A percentile compares a stretch with the other conserved stretches of the same genome.
Conservation (phyloP, 2,113 vertebrate genomes). For the Australoheros scitulus region DNA sequence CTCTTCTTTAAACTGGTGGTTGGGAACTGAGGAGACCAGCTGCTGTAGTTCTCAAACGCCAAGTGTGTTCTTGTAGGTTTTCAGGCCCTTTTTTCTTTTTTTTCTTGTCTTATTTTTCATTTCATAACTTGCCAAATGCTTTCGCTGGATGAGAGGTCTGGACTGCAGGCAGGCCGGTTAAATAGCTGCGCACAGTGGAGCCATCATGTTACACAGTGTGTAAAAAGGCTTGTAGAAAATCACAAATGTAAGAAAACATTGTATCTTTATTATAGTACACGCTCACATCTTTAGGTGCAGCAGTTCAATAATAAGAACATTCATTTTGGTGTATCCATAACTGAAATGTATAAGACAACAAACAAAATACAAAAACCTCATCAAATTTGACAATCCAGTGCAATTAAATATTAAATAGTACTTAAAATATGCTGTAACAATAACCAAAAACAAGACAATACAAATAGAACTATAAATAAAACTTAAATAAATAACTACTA, state of each 20-base stretch:
- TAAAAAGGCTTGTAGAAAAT: background rate
- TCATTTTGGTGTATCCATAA: constrained; percentile 14
- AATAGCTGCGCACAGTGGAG: background rate
- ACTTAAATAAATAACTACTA: constrained; percentile 57
- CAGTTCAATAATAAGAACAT: background rate
- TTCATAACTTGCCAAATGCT: background rate
- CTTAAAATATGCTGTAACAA: constrained; percentile 20
- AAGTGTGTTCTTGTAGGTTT: background rate
- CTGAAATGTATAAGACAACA: constrained; percentile 51
- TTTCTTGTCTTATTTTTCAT: background rate
- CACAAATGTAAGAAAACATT: background rate
- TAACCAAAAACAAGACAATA: background rate
- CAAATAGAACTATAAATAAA: constrained; percentile 56
- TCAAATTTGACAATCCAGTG: constrained; percentile 4
- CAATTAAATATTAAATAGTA: constrained; percentile 16
- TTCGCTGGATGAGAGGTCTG: background rate
- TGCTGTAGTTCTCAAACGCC: background rate
- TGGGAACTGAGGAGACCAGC: background rate
- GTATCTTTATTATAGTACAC: constrained; percentile 29
- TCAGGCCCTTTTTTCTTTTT: background rate
- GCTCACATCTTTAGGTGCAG: constrained; percentile 22
- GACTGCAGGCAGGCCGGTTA: background rate
- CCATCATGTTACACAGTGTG: background rate
- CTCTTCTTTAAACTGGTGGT: background rate
- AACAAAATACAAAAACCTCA: background rate